A percentile compares a stretch with the other conserved stretches of the same genome.
These are phyloP conservation scores for Penelope pileata DNA, from an alignment of 2,113 vertebrate species.

Conservation along the genomic window DNA sequence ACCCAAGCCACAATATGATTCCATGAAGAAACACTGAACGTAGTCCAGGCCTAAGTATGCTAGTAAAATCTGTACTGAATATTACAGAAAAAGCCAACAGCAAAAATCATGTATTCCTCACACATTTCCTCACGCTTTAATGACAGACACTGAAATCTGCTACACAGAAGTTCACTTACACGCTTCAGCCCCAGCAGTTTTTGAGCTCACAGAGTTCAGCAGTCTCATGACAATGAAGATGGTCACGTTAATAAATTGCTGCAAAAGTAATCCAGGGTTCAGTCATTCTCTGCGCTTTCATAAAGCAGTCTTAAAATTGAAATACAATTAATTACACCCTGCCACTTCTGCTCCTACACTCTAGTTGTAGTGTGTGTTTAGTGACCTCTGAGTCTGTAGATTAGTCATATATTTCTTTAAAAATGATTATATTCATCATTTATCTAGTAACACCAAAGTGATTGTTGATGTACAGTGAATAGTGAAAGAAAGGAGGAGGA, in stretches of 20 bases:
- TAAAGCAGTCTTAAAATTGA: neutral
- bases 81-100: neutral
- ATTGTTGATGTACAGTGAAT: rapidly evolving
- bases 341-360: neutral
- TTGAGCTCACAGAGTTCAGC: neutral
- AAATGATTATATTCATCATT: neutral
- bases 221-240: neutral
- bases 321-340: neutral
- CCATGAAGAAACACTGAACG: neutral
- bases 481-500: neutral
- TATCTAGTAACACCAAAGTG: neutral
- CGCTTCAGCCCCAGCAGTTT: neutral
- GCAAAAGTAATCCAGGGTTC: neutral
- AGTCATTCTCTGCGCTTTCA: rapidly evolving
- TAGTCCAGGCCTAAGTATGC: rapidly evolving
- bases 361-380: neutral
- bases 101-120: neutral
- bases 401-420: neutral
- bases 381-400: neutral
- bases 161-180: neutral
- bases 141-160: too few relatives aligned
- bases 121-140: neutral
- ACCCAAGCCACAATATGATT: neutral
- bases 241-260: neutral
- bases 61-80: rapidly evolving